Conservation (phyloP, 2,797 vertebrate species). For the Gallinago stenura region DNA sequence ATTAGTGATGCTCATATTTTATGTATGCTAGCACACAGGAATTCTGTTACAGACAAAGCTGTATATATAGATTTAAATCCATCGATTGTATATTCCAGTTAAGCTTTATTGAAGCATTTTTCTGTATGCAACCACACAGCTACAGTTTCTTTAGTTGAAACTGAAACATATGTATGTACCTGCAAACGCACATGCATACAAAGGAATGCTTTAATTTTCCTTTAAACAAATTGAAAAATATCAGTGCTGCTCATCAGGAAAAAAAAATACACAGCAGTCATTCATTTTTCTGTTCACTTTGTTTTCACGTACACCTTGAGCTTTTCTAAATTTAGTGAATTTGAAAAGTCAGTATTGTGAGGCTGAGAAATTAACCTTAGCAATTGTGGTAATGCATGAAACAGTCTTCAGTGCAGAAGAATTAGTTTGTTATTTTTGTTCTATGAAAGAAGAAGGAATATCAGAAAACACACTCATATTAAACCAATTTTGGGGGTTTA, state of each 20-base stretch:
- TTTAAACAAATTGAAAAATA: not conserved
- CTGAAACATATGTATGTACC: not conserved
- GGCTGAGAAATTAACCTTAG: not conserved
- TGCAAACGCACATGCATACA: not conserved
- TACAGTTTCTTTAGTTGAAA: not conserved
- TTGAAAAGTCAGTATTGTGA: not conserved
- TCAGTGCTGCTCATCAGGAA: not conserved
- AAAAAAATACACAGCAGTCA: not conserved
- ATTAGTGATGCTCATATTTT: conserved; percentile 65
- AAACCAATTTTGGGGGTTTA: not conserved
- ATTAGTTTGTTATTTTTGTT: not conserved
- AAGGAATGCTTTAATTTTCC: not conserved
- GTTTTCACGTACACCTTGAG: not conserved
- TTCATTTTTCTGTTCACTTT: not conserved
- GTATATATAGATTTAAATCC: conserved; percentile 21
- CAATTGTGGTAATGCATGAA: not conserved
- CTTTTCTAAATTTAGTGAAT: not conserved
- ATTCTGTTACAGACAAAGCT: conserved; percentile 26
- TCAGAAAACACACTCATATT: not conserved
- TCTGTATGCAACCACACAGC: not conserved
- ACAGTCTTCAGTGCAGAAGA: not conserved
- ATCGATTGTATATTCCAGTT: conserved; percentile 1
- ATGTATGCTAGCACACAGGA: conserved; percentile 10
- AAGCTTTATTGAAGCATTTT: conserved; percentile 21
- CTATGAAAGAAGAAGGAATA: not conserved